Base-by-base conservation (phyloP, 2,888 invertebrate species). In the Aphodius granarius region DNA sequence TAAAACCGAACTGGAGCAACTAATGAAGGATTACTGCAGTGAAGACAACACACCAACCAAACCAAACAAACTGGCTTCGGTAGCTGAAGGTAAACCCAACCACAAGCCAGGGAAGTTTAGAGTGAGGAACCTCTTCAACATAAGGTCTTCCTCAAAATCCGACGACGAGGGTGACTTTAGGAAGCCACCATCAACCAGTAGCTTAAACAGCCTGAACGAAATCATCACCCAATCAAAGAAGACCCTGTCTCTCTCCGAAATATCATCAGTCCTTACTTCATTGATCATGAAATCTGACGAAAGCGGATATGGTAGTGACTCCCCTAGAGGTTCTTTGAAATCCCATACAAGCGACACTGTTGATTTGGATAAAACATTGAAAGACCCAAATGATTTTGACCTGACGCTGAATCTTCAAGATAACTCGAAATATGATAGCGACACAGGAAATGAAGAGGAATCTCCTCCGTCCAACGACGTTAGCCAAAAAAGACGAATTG, bases 221-320 rank as follows among this genome's bases (percentile, higher is more conserved):
- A 82, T 86, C 66, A 82, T 87, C 19, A 76, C 81, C 71, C 80
- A 76, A 66, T 83, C 85, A 5, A 83, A 82, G 75, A 82, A 83
- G 73, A 82, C 80, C 15, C 76, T 80, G 81, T 82, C 83, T 71
- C 81, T 80, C 78, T 83, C 83, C 76, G 84, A 84, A 82, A 84
- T 83, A 75, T 84, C 76, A 81, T 83, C 80, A 78, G 78, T 78
- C 66, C 76, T 80, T 63, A 76, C 79, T 16, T 80, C 82, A 13
- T 77, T 78, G 65, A 81, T 82, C 80, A 81, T 81, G 77, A 87
- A 84, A 81, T 83, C 81, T 9, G 90, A 91, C 79, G 91, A 91
- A 82, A 90, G 90, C 81, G 91, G 91, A 16, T 91, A 91, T 81
- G 91, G 91, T 78, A 90, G 90, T 66, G 91, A 91, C 82, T 90